Conservation (phyloP, 2,797 vertebrate genomes). For the Crenichthys baileyi region DNA sequence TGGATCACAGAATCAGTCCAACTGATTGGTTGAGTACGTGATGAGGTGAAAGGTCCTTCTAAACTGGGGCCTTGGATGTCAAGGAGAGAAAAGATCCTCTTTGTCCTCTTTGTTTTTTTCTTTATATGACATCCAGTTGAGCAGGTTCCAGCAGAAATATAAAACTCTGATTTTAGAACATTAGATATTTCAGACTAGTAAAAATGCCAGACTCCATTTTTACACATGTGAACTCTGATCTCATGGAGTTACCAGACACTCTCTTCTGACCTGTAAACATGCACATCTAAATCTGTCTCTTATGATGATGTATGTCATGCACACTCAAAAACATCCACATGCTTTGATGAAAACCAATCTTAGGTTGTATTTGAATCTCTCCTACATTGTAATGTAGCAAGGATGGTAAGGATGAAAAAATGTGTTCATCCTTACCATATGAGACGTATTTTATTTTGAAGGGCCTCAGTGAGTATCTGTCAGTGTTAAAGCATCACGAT, state of each 20-base stretch:
- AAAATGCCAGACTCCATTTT: not conserved
- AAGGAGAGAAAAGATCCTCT: constrained; percentile 11
- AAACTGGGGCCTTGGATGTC: constrained; percentile 16
- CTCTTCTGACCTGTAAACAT: not conserved
- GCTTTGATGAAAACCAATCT: not conserved
- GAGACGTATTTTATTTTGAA: constrained; percentile 30
- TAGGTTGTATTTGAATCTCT: not conserved
- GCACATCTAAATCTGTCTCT: not conserved
- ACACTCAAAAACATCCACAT: not conserved
- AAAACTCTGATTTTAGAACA: not conserved
- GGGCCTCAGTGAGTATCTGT: constrained; percentile 1
- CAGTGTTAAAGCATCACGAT: not conserved
- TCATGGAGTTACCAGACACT: not conserved
- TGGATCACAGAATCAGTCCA: constrained; percentile 53
- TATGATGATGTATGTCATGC: not conserved
- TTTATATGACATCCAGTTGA: not conserved
- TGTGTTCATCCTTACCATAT: not conserved
- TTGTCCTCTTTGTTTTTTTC: not conserved
- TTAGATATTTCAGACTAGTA: not conserved
- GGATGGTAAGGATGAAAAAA: not conserved
- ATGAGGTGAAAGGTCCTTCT: constrained; percentile 49
- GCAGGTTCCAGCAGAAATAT: not conserved
- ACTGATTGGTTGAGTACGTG: constrained; percentile 49
- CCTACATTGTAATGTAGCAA: not conserved
- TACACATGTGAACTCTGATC: not conserved